These are phyloP conservation scores for Phyto melanocephala DNA, from an alignment of 2,888 invertebrate genomes.

Conservation along the genomic window DNA sequence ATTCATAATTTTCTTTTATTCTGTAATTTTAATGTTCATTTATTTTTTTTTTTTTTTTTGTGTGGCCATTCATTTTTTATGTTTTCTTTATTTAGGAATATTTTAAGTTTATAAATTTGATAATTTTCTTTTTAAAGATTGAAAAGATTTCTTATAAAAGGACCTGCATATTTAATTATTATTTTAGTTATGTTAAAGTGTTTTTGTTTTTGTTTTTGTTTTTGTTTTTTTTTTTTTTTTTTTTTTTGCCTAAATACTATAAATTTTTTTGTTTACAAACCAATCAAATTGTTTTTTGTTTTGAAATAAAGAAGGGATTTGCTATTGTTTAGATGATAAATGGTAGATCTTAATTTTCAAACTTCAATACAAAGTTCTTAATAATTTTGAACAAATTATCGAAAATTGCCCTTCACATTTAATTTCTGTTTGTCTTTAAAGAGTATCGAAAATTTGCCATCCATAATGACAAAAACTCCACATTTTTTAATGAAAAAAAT, in stretches of 20 bases:
- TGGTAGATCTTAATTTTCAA: too few relatives aligned
- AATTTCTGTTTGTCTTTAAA: too few relatives aligned
- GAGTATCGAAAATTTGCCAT: too few relatives aligned
- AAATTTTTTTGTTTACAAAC: constrained; percentile 30
- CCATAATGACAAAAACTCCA: too few relatives aligned
- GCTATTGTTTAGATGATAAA: neutral
- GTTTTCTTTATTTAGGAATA: constrained; percentile 40
- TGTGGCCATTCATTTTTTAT: constrained; percentile 2
- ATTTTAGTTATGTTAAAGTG: neutral
- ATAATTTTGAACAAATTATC: too few relatives aligned
- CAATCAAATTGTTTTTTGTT: constrained; percentile 25
- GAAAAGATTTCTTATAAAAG: constrained; percentile 50
- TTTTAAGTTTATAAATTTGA: constrained; percentile 34
- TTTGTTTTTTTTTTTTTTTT: too few relatives aligned
- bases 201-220: neutral
- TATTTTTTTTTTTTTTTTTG: neutral
- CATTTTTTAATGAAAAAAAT: too few relatives aligned
- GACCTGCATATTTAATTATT: constrained; percentile 35
- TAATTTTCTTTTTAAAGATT: constrained; percentile 17
- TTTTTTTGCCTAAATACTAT: constrained; percentile 35
- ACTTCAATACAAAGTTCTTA: too few relatives aligned
- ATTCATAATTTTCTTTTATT: neutral
- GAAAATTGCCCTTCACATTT: too few relatives aligned
- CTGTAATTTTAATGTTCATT: neutral
- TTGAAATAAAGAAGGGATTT: neutral